Conservation (phyloP, 2,888 invertebrate genomes). For the Chaitophorus viminalis region DNA sequence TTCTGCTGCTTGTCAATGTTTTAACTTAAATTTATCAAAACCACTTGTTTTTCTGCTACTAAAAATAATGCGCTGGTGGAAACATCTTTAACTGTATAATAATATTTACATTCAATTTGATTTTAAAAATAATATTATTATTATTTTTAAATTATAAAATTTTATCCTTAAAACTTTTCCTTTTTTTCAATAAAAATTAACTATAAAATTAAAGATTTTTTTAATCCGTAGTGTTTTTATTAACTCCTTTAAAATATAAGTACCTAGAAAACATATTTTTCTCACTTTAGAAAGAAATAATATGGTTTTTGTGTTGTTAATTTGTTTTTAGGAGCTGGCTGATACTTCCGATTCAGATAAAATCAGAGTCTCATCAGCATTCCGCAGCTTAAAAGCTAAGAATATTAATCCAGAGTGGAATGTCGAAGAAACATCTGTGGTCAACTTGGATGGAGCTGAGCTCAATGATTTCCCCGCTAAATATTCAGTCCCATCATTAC, state of each 20-base stretch:
- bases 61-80: not conserved
- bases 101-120: not conserved
- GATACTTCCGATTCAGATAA: constrained; percentile 38
- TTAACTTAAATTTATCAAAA: constrained; percentile 57
- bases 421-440: constrained; percentile 64
- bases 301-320: constrained; percentile 26
- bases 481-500: constrained; percentile 73
- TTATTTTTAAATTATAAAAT: not conserved
- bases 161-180: not conserved
- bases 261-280: constrained; percentile 20
- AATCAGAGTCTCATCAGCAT: not conserved
- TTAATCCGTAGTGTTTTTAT: constrained; percentile 3
- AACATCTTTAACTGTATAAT: constrained; percentile 15
- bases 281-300: not conserved
- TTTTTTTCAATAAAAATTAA: constrained; percentile 20
- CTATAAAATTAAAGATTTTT: not conserved
- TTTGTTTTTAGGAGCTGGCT: constrained; percentile 56
- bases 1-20: constrained; percentile 10
- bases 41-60: constrained; percentile 47
- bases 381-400: constrained; percentile 29
- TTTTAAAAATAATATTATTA: not conserved
- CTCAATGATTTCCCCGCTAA: constrained; percentile 76
- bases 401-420: not conserved
- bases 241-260: constrained; percentile 14
- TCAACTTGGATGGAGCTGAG: constrained; percentile 71